Evolutionary conservation across 2,113 vertebrate genomes (phyloP).

Genomic region (Paralichthys olivaceus): DNA sequence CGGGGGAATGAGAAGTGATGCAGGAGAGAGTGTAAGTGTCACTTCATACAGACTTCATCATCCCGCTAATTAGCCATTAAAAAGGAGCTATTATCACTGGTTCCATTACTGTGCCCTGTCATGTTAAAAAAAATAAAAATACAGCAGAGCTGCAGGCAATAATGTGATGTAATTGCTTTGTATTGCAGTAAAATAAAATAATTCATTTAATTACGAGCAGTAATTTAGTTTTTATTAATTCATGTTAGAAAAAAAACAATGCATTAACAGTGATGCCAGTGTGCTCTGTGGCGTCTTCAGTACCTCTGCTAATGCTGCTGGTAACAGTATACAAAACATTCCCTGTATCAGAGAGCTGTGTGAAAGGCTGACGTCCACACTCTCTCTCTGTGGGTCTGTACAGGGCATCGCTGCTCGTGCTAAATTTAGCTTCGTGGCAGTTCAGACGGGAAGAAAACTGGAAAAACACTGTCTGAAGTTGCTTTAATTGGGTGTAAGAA

Average conservation of each 20-base stretch:
- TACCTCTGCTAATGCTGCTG: background rate
- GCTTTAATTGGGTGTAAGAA: constrained; percentile 31
- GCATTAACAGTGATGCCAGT: too few species aligned
- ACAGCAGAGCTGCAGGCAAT: background rate
- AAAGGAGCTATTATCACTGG: background rate
- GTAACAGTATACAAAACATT: background rate
- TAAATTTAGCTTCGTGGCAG: constrained; percentile 16
- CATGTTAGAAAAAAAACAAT: too few species aligned
- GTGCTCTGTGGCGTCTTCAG: background rate
- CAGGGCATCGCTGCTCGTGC: background rate
- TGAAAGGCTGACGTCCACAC: background rate
- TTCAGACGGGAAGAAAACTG: constrained; percentile 1
- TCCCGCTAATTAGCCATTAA: constrained; percentile 29
- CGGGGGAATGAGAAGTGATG: constrained; percentile 4
- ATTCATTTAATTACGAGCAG: background rate
- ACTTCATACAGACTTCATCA: constrained; percentile 34
- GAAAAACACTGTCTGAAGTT: constrained; percentile 23
- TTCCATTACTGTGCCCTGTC: background rate
- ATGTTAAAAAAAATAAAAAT: background rate
- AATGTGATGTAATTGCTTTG: background rate
- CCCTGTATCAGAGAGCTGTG: background rate
- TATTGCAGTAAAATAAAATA: background rate
- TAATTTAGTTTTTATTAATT: background rate
- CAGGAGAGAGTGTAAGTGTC: constrained; percentile 10
- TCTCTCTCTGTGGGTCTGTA: background rate